Evolutionary conservation across 2,113 vertebrate genomes (phyloP), one percentile per base, ranked within the genome.

Genomic region (Rhegmatorhina hoffmannsi): DNA sequence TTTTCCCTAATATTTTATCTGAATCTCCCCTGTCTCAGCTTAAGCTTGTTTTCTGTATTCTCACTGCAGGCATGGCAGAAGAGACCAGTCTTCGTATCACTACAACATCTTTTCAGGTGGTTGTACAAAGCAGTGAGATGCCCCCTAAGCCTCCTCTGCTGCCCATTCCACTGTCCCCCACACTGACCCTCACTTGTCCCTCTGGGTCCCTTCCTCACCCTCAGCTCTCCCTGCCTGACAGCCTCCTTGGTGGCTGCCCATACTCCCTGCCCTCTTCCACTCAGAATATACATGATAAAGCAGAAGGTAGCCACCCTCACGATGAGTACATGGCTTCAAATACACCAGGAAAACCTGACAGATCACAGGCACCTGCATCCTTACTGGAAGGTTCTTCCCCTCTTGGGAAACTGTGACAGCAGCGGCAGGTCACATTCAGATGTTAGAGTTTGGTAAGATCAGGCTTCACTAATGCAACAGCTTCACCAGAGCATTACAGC

Each of bases 291-390:
- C 1, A 1, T 5, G 24, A 9, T 40, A 3, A 58, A 50, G 33
- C 1, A 3, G n/a, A 44, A 12, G 20, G n/a, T 7, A 11, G 7
- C 38, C 29, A 5, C 34, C 36, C 21, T 18, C 9, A 6, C 0
- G 11, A 44, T 36, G 43, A 56, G 11, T 36, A 23, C 13, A 34
- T 2, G 0, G 13, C 43, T 64, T 7, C 25, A 50, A 66, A 50
- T 33, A 36, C 68, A 4, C 18, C 19, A 25, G 40, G 36, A 58
- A 77, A 85, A 86, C 25, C 13, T 16, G 20, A 6, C 7, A 26
- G 25, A 15, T 7, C 4, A 0, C 18, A 43, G 24, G 8, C 38
- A 34, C 11, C 26, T 3, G 7, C 6, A 7, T 34, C 31, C 80
- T 56, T 49, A 19, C 6, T 2, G 14, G 25, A 66, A 70, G 7